Evolutionary conservation across 1,140 invertebrate genomes (phyloP).

Genomic region (Choristoneura fumiferana): DNA sequence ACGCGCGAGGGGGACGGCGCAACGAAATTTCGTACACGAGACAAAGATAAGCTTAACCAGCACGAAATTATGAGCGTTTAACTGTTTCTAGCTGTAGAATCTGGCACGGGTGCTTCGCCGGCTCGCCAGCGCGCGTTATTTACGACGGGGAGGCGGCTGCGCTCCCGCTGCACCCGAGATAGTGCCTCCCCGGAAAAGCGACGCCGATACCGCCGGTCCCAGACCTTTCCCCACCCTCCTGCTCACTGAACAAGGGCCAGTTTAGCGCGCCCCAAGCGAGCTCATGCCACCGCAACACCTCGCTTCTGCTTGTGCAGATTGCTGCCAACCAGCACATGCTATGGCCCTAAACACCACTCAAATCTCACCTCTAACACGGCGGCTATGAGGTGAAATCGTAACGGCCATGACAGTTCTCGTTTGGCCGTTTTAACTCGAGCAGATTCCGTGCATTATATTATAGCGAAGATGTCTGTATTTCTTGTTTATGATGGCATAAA

Average conservation of each 20-base stretch:
- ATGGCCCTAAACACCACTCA: constrained; percentile 42
- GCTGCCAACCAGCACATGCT: constrained; percentile 52
- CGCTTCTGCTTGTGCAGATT: constrained; percentile 59
- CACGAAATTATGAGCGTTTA: constrained; percentile 78
- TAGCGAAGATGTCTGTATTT: constrained; percentile 65
- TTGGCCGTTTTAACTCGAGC: constrained; percentile 36
- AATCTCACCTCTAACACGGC: constrained; percentile 58
- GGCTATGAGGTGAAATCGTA: constrained; percentile 44
- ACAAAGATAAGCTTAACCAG: constrained; percentile 78
- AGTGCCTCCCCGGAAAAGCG: constrained; percentile 71
- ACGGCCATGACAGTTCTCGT: constrained; percentile 30
- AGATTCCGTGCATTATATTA: constrained; percentile 48
- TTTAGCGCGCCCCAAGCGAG: constrained; percentile 21
- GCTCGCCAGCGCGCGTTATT: constrained; percentile 75
- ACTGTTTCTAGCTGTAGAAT: constrained; percentile 78
- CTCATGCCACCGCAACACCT: constrained; percentile 46
- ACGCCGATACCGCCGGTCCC: constrained; percentile 42
- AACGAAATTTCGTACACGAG: constrained; percentile 74
- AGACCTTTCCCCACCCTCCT: constrained; percentile 38
- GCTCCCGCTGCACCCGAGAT: constrained; percentile 65
- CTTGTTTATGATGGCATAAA: constrained; percentile 71
- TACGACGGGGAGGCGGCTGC: constrained; percentile 65
- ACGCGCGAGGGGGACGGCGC: constrained; percentile 62
- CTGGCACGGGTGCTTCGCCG: constrained; percentile 75
- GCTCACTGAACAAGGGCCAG: constrained; percentile 36